These are phyloP conservation scores for Nycticorax nycticorax DNA, from an alignment of 2,113 vertebrate genomes.

Conservation along the genomic window DNA sequence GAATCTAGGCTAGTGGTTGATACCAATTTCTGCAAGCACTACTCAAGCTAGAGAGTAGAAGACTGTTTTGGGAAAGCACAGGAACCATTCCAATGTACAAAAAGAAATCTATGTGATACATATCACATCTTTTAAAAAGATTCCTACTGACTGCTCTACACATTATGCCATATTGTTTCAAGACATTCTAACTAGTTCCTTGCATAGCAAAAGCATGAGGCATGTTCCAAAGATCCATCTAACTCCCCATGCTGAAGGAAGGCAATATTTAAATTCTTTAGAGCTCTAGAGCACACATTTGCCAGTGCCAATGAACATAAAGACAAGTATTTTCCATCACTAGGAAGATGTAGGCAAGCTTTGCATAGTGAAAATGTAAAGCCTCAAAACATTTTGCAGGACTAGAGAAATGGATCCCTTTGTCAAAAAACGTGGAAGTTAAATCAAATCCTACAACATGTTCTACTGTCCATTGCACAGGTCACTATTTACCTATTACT, in stretches of 20 bases:
- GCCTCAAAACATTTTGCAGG: not conserved
- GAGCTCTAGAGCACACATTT: not conserved
- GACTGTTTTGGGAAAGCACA: not conserved
- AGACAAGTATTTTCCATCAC: not conserved
- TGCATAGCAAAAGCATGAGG: not conserved
- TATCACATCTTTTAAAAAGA: not conserved
- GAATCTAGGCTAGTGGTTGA: not conserved
- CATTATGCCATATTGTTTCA: not conserved
- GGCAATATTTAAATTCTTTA: not conserved
- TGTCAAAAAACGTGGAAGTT: accelerated
- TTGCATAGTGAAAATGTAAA: not conserved
- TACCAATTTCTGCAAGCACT: not conserved
- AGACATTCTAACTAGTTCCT: not conserved
- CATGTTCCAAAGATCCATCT: not conserved
- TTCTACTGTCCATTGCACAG: accelerated
- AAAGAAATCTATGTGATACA: not conserved
- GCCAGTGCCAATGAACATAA: not conserved
- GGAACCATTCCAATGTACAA: not conserved
- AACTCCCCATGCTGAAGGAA: not conserved
- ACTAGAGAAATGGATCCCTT: not conserved
- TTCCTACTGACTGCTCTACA: not conserved
- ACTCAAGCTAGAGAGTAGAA: not conserved
- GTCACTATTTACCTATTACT: constrained; percentile 69
- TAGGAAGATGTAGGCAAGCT: not conserved
- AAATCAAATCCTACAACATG: not conserved